Percentiles rank a stretch among this genome's conserved stretches.
phyloP scores from a whole-genome alignment of 2,113 vertebrate species.

The Ranitomeya variabilis region DNA sequence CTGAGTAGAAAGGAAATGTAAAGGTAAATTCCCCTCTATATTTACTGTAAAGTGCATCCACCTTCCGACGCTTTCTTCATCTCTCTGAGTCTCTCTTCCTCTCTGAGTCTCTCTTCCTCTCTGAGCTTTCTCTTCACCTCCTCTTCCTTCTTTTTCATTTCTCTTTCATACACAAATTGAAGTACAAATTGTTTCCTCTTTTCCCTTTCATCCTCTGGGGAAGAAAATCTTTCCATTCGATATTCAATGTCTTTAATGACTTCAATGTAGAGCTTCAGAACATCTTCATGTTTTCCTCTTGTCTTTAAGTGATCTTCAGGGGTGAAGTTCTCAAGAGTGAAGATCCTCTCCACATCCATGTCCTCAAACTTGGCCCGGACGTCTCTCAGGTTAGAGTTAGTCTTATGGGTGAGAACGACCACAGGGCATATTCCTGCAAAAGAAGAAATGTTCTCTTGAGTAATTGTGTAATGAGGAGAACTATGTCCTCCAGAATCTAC shows the following conservation, averaged over 20 bases:
- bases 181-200: background rate
- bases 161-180: background rate
- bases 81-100: background rate
- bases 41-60: background rate
- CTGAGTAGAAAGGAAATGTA: too few species aligned
- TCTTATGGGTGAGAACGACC: slow-evolving; percentile 25
- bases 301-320: slow-evolving; percentile 1
- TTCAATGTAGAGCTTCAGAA: background rate
- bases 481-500: background rate
- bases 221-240: background rate
- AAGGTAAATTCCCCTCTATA: too few species aligned
- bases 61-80: fast-evolving
- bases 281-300: slow-evolving; percentile 2
- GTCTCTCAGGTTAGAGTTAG: background rate
- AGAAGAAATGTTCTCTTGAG: background rate
- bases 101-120: background rate
- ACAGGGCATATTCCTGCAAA: slow-evolving; percentile 18
- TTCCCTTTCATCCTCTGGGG: background rate
- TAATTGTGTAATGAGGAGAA: background rate
- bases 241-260: slow-evolving; percentile 21
- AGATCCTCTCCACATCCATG: slow-evolving; percentile 26
- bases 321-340: slow-evolving; percentile 27
- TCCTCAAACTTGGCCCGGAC: background rate
- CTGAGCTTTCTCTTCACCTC: background rate
- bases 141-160: background rate